phyloP scores from a whole-genome alignment of 1,140 invertebrate species.

The Orussus abietinus region DNA sequence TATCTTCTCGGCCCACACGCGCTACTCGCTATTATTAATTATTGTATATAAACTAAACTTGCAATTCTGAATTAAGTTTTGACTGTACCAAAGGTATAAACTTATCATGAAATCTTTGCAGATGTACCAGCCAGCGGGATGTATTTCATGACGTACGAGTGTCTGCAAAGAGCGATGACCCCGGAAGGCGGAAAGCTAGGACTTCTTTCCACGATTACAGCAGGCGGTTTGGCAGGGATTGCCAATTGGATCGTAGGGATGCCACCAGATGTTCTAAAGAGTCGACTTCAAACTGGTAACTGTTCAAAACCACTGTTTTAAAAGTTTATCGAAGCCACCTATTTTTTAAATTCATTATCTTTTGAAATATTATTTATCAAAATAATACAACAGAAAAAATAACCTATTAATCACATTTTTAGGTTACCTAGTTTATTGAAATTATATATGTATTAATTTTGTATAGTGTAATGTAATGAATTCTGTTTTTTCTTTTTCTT shows the following conservation, averaged over 20 bases:
- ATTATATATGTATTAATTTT: no score
- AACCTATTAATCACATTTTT: no score
- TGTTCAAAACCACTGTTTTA: no score
- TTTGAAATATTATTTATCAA: no score
- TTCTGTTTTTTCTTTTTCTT: no score
- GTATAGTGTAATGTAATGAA: no score
- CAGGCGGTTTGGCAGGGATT: conserved; percentile 68
- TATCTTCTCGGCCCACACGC: conserved; percentile 45
- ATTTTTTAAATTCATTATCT: no score
- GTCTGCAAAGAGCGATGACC: conserved; percentile 36
- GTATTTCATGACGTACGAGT: conserved; percentile 70
- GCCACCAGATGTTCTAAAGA: conserved; percentile 68
- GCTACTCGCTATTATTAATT: conserved; percentile 43
- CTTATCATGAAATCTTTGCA: no score
- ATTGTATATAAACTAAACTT: conserved; percentile 2
- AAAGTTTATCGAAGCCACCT: no score
- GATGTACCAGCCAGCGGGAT: conserved; percentile 67
- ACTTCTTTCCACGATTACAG: conserved; percentile 43
- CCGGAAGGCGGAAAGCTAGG: not conserved
- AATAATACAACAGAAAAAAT: no score
- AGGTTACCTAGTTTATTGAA: no score
- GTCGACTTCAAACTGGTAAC: conserved; percentile 66
- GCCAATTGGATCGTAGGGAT: conserved; percentile 67
- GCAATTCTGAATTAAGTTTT: not conserved
- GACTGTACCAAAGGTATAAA: no score